Conservation (phyloP, 2,113 vertebrate species). For the Mastomys coucha region DNA sequence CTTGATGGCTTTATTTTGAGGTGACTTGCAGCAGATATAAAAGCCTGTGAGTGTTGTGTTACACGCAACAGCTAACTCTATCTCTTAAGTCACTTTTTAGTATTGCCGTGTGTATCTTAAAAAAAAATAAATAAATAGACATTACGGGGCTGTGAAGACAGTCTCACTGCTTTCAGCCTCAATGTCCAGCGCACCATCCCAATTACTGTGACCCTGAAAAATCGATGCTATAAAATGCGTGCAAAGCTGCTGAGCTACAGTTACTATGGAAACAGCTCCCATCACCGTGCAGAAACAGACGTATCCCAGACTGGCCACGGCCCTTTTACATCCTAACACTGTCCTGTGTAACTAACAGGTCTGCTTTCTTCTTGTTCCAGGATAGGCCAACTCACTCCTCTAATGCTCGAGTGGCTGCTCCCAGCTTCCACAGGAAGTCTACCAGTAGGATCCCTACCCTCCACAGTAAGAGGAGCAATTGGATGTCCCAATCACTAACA, state of each 20-base stretch:
- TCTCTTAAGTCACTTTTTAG: neutral
- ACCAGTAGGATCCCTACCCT: neutral
- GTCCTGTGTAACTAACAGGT: neutral
- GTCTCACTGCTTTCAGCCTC: neutral
- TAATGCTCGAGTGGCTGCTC: no score
- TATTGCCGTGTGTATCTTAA: neutral
- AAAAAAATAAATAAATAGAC: neutral
- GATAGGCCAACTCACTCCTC: neutral
- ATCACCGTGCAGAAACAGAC: neutral
- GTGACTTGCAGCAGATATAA: neutral
- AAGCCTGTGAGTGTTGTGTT: neutral
- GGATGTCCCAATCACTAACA: neutral
- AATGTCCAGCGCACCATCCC: neutral
- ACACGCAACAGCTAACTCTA: neutral
- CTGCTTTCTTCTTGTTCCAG: neutral
- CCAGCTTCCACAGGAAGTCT: neutral
- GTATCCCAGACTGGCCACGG: neutral
- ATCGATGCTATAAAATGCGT: neutral
- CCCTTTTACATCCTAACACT: neutral
- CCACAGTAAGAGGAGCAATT: neutral
- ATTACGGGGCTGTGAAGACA: neutral
- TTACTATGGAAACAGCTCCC: slow-evolving; percentile 23
- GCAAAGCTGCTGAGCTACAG: neutral
- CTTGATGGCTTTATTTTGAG: neutral
- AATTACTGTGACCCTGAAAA: slow-evolving; percentile 12